Evolutionary conservation across 1,140 invertebrate genomes (phyloP), one percentile per base, ranked within the genome.

Genomic region (Dreissena polymorpha): DNA sequence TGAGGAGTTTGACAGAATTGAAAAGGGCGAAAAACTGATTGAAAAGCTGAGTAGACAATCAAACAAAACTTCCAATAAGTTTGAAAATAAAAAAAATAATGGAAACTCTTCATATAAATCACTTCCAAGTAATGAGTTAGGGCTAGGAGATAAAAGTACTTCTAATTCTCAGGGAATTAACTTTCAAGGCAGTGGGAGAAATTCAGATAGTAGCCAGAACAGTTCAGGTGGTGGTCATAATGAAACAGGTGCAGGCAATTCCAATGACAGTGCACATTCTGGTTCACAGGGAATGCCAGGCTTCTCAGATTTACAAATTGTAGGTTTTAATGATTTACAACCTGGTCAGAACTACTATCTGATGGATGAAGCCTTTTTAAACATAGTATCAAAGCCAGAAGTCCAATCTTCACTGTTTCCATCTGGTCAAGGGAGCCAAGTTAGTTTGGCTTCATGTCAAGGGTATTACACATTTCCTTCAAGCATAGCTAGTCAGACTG

Each of bases 311-410:
- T 18, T 78, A 55, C 76, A 78, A 55, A 78, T 78, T 57, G 76
- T 78, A 49, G 76, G 76, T 21, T 29, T 65, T 8, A 65, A 57
- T 49, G 76, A 78, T 78, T 57, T 78, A 25, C 65, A 68, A 53
- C 76, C 76, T 53, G 76, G 76, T 14, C 63, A 78, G 29, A 67
- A 78, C 16, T 78, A 78, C 69, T 53, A 53, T 57, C 12, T 78
- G 10, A 18, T 78, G 10, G 76, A 78, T 78, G 21, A 23, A 60
- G 10, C 2, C 21, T n/a, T 23, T 23, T 23, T 60, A 23, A 60
- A 60, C 3, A 60, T 60, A 60, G 21, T 60, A 23, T 23, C 57
- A 18, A 60, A 39, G 39, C 39, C 39, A 39, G 39, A 39, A 39
- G 39, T 39, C 8, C 3, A 39, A 39, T 39, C 2, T 39, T 39